Base-by-base conservation (phyloP, 2,888 invertebrate species). In the Neelides folsomi region DNA sequence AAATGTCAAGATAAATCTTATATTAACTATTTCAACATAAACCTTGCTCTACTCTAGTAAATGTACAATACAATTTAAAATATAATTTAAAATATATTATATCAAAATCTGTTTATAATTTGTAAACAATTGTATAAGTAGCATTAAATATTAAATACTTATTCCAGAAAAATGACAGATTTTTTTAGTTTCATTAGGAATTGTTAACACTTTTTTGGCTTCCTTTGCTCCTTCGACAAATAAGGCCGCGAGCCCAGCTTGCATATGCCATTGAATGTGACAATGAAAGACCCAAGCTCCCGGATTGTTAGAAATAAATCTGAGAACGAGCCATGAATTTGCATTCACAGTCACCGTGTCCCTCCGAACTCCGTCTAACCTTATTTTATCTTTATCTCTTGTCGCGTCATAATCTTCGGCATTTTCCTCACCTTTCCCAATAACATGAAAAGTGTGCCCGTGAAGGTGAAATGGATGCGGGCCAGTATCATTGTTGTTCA, bases 391-490 rank as follows among this genome's bases (percentile, higher is more conserved):
- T n/a, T n/a, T n/a, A 37, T 47, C 37, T 13, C 36, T 10, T 6
- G 4, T 20, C 3, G 48, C 18, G 13, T 48, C 18, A 37, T 40
- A 48, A 27, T 39, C 40, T n/a, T 19, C 41, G 3, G 39, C 41
- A 5, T 37, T 13, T 10, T 39, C 27, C n/a, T 9, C n/a, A 4
- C 48, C 48, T 16, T 18, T n/a, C 20, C 48, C 48, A 2, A 48
- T 12, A 2, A 48, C 48, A 39, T 40, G 35, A 47, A 37, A 47
- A 2, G 36, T 18, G 18, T 47, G 47, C 5, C 47, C 47, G 20
- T 49, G 49, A 20, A 49, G 40, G 27, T 49, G 49, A 16, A 49
- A 49, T 2, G 62, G 62, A 48, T 62, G 62, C 2, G 54, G 48
- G 6, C 54, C 55, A 19, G 36, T 8, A 42, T 16, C 41, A 10